Base-by-base conservation (phyloP, 1,140 invertebrate genomes). In the Drosophila orosa region DNA sequence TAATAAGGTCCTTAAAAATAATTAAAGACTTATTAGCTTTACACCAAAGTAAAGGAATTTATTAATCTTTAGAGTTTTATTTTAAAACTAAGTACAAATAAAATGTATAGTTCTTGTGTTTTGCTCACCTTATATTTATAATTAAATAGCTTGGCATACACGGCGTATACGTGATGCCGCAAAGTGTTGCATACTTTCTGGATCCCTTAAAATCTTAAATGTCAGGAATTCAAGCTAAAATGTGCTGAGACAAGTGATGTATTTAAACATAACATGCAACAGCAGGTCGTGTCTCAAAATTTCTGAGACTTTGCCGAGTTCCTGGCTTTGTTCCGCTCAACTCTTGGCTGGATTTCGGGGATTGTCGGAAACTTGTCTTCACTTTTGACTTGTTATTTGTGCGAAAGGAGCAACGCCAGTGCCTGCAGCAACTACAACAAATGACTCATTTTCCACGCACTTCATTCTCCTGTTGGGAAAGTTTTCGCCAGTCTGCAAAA, bases 301-400 rank as follows among this genome's bases (percentile, higher is more conserved):
- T 69, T 57, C 19, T 35, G 37, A 55, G 19, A 45, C 24, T 68
- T 56, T 29, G 47, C 29, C 40, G 50, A 62, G 48, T 60, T 68
- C n/a, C 10, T 25, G 17, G 57, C 61, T 58, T 57, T 58, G 52
- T 57, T 72, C 54, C 48, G 58, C 55, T 65, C n/a, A 48, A 59
- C 45, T 54, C 39, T 35, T 69, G 63, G 50, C 48, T 47, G 58
- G 31, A 69, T 76, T 77, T 80, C 48, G 39, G 60, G 62, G 39
- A 54, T 75, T 86, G 82, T 72, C 74, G 66, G 74, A 87, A 87
- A 82, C 78, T 82, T 86, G 83, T 74, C 56, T 48, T 56, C 77
- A 59, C 57, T 75, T 68, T 54, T 78, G 42, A 54, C 39, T 33
- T 47, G 61, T 45, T 50, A 39, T 63, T 61, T 52, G 50, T 61